These are phyloP conservation scores for Mythimna impura DNA, from an alignment of 2,888 invertebrate genomes.

Conservation along the genomic window DNA sequence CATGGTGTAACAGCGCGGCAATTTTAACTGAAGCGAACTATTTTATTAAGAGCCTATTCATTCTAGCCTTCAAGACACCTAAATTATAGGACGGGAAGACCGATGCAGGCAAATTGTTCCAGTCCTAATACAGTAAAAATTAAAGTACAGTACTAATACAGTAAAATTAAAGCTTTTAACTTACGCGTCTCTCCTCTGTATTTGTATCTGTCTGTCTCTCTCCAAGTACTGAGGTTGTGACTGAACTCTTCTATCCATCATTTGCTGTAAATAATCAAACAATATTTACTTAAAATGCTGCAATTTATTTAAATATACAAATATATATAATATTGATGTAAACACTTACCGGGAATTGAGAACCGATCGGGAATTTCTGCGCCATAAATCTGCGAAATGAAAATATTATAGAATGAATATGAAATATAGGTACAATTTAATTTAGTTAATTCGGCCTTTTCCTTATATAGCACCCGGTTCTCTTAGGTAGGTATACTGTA, in stretches of 20 bases:
- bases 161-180: slow-evolving; percentile 32
- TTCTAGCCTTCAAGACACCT: no score
- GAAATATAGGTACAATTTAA: slow-evolving; percentile 5
- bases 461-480: slow-evolving; percentile 27
- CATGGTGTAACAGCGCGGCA: no score
- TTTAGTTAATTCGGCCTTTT: slow-evolving; percentile 29
- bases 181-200: slow-evolving; percentile 80
- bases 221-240: slow-evolving; percentile 83
- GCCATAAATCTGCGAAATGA: slow-evolving; percentile 74
- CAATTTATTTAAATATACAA: not conserved
- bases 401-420: slow-evolving; percentile 19
- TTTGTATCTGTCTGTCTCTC: slow-evolving; percentile 80
- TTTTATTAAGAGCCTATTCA: no score
- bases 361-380: slow-evolving; percentile 77
- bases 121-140: no score
- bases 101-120: no score
- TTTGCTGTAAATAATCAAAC: slow-evolving; percentile 69
- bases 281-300: not conserved
- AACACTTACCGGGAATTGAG: slow-evolving; percentile 73
- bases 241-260: slow-evolving; percentile 82
- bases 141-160: no score
- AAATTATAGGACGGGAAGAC: no score
- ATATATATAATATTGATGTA: not conserved
- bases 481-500: not conserved
- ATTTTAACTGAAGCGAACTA: no score